phyloP scores from a whole-genome alignment of 2,888 invertebrate species.

The Ectemnius continuus region DNA sequence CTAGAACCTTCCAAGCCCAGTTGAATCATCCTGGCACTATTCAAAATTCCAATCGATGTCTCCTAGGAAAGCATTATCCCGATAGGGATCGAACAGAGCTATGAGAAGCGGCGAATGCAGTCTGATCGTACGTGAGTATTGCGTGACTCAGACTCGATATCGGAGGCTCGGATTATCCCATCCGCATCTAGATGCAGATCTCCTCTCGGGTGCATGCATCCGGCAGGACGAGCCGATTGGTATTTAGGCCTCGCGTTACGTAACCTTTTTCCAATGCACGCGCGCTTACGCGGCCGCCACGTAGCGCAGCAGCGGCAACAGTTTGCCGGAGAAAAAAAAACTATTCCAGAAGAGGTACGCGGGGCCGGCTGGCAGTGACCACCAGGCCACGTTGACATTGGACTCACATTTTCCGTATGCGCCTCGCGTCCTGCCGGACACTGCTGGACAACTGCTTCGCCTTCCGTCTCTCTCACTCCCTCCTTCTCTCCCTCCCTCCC shows the following conservation, averaged over 20 bases:
- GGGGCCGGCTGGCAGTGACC: conserved; percentile 36
- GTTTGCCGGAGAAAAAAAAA: conserved; percentile 42
- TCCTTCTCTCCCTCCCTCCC: not conserved
- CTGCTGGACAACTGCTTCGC: conserved; percentile 28
- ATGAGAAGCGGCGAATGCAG: conserved; percentile 22
- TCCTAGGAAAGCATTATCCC: too few relatives aligned
- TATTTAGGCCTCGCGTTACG: conserved; percentile 64
- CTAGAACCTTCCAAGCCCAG: conserved; percentile 28
- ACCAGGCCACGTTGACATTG: conserved; percentile 66
- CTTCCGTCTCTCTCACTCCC: not conserved
- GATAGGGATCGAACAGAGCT: conserved; percentile 7
- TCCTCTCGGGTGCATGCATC: conserved; percentile 21
- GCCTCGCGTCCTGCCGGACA: conserved; percentile 56
- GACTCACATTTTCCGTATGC: conserved; percentile 70
- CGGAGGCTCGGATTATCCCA: conserved; percentile 16
- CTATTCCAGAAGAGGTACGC: conserved; percentile 48
- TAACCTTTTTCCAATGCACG: conserved; percentile 55
- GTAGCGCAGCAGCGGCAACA: not conserved
- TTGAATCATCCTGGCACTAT: not conserved
- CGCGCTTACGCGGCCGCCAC: conserved; percentile 50
- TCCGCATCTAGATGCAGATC: conserved; percentile 47
- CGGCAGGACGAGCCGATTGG: conserved; percentile 48
- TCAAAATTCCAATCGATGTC: conserved; percentile 26
- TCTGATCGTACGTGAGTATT: too few relatives aligned
- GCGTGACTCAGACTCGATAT: too few relatives aligned